Conservation (phyloP, 1,140 invertebrate genomes). For the Wasmannia auropunctata region DNA sequence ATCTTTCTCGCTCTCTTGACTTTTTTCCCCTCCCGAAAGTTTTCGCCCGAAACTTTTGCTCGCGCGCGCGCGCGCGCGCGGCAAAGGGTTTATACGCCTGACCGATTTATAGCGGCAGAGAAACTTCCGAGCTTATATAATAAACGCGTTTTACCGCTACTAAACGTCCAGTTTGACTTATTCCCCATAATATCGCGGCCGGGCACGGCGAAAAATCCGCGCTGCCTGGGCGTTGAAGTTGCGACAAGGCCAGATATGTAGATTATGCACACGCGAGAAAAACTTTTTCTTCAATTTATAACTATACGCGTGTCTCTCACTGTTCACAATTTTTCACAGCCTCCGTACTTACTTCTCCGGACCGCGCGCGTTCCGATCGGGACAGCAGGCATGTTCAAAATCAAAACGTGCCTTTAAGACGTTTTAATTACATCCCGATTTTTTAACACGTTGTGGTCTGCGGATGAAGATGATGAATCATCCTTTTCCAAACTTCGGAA, state of each 20-base stretch:
- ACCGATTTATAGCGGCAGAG: constrained; percentile 20
- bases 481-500: neutral
- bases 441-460: too few species aligned
- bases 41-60: constrained; percentile 3
- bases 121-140: constrained; percentile 17
- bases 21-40: neutral
- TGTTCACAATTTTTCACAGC: neutral
- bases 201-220: neutral
- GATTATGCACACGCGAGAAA: neutral
- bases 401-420: too few species aligned
- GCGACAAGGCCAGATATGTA: neutral
- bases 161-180: constrained; percentile 31
- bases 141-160: constrained; percentile 18
- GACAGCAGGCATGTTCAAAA: too few species aligned
- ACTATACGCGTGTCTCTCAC: neutral
- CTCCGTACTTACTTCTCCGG: neutral
- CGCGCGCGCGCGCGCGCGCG: neutral
- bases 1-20: neutral
- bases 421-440: too few species aligned
- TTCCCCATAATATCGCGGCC: constrained; percentile 7
- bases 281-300: neutral
- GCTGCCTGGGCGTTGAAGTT: neutral
- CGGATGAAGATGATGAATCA: neutral
- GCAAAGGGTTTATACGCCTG: constrained; percentile 15
- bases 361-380: neutral